Evolutionary conservation across 53 echinoderm and acorn worm genomes (phyloP).

Genomic region (Henricia sp.): DNA sequence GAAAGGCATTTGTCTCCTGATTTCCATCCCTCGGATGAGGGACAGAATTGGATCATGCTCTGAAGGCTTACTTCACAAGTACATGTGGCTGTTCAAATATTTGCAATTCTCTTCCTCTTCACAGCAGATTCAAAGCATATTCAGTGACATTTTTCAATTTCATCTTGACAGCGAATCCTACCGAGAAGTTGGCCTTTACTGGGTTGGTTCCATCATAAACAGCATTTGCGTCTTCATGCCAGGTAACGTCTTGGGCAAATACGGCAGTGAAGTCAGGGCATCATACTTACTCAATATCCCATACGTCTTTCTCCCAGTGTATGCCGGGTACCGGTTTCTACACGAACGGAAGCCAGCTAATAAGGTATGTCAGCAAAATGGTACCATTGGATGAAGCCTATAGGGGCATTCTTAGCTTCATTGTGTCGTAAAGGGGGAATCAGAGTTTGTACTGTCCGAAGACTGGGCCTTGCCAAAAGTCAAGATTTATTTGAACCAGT

Average conservation of each 20-base stretch:
- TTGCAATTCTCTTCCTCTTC: background rate
- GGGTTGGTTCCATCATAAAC: slow-evolving; percentile 96
- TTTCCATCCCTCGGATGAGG: no score
- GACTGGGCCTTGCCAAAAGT: no score
- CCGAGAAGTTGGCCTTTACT: slow-evolving; percentile 93
- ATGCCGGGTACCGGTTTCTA: slow-evolving; percentile 66
- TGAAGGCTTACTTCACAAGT: no score
- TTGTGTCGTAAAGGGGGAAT: no score
- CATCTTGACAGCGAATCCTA: slow-evolving; percentile 79
- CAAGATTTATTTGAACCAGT: no score
- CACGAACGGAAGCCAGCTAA: slow-evolving; percentile 53
- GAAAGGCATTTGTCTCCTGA: no score
- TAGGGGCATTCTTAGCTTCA: no score
- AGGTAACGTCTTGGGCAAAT: slow-evolving; percentile 89
- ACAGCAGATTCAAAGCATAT: background rate
- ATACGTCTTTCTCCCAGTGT: slow-evolving; percentile 79
- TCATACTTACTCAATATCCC: slow-evolving; percentile 93
- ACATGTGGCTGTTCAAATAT: no score
- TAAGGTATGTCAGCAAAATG: background rate
- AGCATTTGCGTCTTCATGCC: slow-evolving; percentile 93
- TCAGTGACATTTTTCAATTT: background rate
- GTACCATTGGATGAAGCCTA: no score
- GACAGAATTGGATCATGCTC: no score
- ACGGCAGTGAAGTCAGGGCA: slow-evolving; percentile 75
- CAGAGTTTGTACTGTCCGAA: no score